Base-by-base conservation (phyloP, 2,113 vertebrate species). In the Sterrhoptilus dennistouni region DNA sequence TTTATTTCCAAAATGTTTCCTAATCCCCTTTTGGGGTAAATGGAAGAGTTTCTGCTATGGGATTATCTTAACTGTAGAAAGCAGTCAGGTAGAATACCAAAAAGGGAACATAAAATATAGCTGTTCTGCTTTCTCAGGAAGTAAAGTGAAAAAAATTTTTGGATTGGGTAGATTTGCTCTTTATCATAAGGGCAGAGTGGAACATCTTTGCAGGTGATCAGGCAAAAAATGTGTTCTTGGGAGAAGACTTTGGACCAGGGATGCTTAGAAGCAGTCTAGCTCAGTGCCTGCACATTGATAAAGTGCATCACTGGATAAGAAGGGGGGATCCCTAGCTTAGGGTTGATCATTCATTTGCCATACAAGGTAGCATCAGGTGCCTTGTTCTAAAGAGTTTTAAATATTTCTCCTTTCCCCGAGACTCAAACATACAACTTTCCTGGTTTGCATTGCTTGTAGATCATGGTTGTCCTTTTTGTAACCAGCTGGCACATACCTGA, bases 1-100 rank as follows among this genome's bases (percentile, higher is more conserved):
- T 89, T 94, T 93, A 90, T 80, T 71, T 96, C 59, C 52, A 80
- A 87, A 91, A 77, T 78, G 28, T 89, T 94, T 97, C 23, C 56
- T 94, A 87, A 83, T 90, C 61, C 50, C 61, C 60, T 75, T 96
- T 92, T 66, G 82, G 78, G 56, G 35, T 82, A 76, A 75, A 86
- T 89, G 53, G 63, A 93, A 47, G 63, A 69, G 54, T 65, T 96
- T 90, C 53, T 90, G n/a, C 57, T 76, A 2, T 45, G 61, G 77
- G 25, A 56, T 90, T 95, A 31, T 89, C 63, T 77, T 57, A 77
- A 60, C 60, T 50, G 35, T 64, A 75, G n/a, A 59, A 83, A 63
- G n/a, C 38, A 80, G 36, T 66, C 21, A 60, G 77, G 17, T 36
- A 82, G 52, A 84, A 65, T 53, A 71, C 20, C 24, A 15, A 65